Conservation (phyloP, 2,113 vertebrate species). For the Acanthochromis polyacanthus region DNA sequence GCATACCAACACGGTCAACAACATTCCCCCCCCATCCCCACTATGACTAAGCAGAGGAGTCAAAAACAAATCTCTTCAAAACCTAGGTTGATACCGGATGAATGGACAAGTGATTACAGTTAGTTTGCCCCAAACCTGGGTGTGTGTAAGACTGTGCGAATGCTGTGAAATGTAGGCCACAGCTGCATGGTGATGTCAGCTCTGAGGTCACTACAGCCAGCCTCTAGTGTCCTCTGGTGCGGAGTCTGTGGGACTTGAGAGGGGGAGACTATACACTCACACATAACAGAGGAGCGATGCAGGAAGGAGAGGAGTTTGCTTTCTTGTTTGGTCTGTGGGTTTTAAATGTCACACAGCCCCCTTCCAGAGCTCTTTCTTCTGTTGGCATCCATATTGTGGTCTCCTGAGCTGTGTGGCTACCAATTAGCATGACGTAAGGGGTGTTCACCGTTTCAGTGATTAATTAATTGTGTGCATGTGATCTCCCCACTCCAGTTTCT, state of each 20-base stretch:
- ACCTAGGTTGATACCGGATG: slow-evolving; percentile 13
- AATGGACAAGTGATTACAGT: slow-evolving; percentile 5
- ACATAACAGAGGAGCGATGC: slow-evolving; percentile 6
- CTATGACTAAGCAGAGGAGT: slow-evolving; percentile 17
- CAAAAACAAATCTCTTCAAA: slow-evolving; percentile 35
- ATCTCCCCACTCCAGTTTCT: slow-evolving; percentile 12
- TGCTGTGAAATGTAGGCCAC: slow-evolving; percentile 63
- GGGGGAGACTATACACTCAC: slow-evolving; percentile 4
- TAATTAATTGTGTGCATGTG: slow-evolving; percentile 31
- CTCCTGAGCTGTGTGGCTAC: slow-evolving; percentile 6
- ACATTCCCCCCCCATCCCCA: slow-evolving; percentile 13
- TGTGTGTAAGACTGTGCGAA: slow-evolving; percentile 6
- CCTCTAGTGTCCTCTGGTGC: slow-evolving; percentile 33
- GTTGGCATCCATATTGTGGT: slow-evolving; percentile 23
- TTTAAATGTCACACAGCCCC: slow-evolving; percentile 20
- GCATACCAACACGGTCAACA: slow-evolving; percentile 57
- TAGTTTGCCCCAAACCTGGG: slow-evolving; percentile 3
- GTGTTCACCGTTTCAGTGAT: slow-evolving; percentile 32
- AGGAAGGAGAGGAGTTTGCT: slow-evolving; percentile 1
- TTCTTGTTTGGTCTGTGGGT: slow-evolving; percentile 36
- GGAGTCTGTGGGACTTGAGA: slow-evolving; percentile 30
- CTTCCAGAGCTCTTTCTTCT: background rate
- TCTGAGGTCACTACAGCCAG: slow-evolving; percentile 67
- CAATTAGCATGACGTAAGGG: slow-evolving; percentile 32
- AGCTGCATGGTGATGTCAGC: slow-evolving; percentile 74